Conservation (phyloP, 2,113 vertebrate genomes). For the Chrysemys picta region DNA sequence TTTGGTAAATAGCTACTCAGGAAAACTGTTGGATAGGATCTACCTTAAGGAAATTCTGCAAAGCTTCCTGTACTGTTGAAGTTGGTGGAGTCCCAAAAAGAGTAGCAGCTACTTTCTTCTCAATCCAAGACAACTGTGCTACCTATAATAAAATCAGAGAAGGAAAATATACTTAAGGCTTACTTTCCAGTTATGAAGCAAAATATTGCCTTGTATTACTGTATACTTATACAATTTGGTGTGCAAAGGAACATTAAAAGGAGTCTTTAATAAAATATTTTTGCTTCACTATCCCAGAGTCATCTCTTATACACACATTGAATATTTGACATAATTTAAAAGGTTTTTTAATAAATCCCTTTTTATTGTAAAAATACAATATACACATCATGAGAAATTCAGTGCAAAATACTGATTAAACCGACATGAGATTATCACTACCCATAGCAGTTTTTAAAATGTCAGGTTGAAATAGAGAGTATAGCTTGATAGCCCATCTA, state of each 20-base stretch:
- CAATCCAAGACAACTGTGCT: conserved; percentile 93
- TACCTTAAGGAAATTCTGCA: conserved; percentile 93
- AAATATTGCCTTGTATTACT: neutral
- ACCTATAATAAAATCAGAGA: conserved; percentile 79
- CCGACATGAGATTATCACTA: neutral
- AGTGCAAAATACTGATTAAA: neutral
- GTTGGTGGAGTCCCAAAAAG: conserved; percentile 92
- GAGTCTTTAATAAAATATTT: neutral
- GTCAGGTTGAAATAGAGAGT: neutral
- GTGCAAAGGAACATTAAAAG: neutral
- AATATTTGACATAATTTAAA: neutral
- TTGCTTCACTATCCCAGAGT: neutral
- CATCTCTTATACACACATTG: neutral
- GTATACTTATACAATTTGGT: accelerated
- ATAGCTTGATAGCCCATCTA: neutral
- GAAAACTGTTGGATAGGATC: conserved; percentile 17
- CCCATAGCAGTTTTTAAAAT: neutral
- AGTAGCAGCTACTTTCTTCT: conserved; percentile 93
- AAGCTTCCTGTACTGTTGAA: conserved; percentile 89
- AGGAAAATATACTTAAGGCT: neutral
- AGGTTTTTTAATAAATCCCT: neutral
- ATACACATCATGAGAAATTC: neutral
- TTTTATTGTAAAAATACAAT: neutral
- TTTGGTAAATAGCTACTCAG: neutral
- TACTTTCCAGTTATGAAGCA: neutral